Percentiles rank a stretch among this genome's conserved stretches.
Conservation (phyloP, 2,888 invertebrate genomes). For the Lithosia quadra region DNA sequence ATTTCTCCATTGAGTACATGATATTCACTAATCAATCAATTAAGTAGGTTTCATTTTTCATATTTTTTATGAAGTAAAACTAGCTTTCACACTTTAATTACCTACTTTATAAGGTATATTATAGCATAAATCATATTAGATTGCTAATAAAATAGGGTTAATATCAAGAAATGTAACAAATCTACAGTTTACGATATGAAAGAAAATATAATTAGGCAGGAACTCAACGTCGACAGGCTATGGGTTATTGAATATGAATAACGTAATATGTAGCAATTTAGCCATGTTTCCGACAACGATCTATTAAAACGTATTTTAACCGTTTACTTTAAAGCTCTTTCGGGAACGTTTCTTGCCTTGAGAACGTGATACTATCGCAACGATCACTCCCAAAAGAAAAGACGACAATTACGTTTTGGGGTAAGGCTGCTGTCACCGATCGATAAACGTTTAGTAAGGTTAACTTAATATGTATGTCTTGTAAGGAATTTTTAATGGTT, state of each 20-base stretch:
- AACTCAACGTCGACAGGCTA: constrained; percentile 9
- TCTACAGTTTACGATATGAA: neutral
- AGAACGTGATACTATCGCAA: neutral
- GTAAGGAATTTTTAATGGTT: neutral
- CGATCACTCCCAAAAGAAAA: neutral
- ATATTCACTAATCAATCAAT: neutral
- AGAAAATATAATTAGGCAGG: neutral
- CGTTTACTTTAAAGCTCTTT: constrained; percentile 9
- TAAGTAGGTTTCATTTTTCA: neutral
- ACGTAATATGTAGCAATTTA: constrained; percentile 4
- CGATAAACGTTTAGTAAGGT: constrained; percentile 5
- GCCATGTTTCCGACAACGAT: constrained; percentile 20
- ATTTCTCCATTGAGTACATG: too few species aligned
- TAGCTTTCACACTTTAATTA: neutral
- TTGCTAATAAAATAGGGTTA: neutral
- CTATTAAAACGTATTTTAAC: constrained; percentile 16
- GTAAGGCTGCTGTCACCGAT: neutral
- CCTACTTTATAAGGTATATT: neutral
- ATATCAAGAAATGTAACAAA: neutral
- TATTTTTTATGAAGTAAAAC: neutral
- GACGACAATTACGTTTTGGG: neutral
- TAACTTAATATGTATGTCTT: neutral
- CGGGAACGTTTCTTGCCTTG: neutral
- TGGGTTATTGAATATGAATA: constrained; percentile 12
- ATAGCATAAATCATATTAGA: constrained; percentile 2